Base-by-base conservation (phyloP, 2,888 invertebrate species). In the Heliconius aoede region DNA sequence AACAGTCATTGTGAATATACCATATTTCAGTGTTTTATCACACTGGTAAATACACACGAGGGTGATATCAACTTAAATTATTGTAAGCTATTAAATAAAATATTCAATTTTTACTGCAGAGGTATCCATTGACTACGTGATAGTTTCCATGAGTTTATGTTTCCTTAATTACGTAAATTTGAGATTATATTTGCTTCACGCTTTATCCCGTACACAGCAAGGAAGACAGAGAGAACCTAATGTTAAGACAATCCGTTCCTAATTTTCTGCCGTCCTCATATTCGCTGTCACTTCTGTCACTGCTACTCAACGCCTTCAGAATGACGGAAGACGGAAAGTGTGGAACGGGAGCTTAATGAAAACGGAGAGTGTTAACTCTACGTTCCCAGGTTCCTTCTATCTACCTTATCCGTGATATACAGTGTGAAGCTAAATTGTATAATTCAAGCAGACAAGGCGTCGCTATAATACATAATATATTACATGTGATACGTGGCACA, bases 81-180 rank as follows among this genome's bases (percentile, higher is more conserved):
- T 64, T 64, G n/a, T 64, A 32, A 64, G 32, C 32, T 64, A 21
- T 64, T 64, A 64, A 64, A 64, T 32, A 32, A 30, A 21, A 11
- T 64, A 64, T 64, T 64, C 3, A 64, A 64, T 32, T 32, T 62
- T 64, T 32, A 60, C n/a, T 32, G 4, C n/a, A 62, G 7, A 28
- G n/a, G 55, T 55, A n/a, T 28, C 32, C n/a, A 64, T 32, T 8
- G 62, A 18, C 9, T 30, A 32, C n/a, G 21, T 64, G 4, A 64
- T 62, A 30, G 4, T 32, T 32, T 13, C 11, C 8, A 62, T 21
- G 30, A 18, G 0, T 32, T 30, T 30, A 62, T 21, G 3, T 0
- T 21, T 30, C 3, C 7, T 30, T 62, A 9, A 8, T 13, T 62
- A 62, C 21, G n/a, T n/a, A n/a, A 30, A 4, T 62, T 62, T 15